phyloP scores from a whole-genome alignment of 2,888 invertebrate species.

The Xestia xanthographa region DNA sequence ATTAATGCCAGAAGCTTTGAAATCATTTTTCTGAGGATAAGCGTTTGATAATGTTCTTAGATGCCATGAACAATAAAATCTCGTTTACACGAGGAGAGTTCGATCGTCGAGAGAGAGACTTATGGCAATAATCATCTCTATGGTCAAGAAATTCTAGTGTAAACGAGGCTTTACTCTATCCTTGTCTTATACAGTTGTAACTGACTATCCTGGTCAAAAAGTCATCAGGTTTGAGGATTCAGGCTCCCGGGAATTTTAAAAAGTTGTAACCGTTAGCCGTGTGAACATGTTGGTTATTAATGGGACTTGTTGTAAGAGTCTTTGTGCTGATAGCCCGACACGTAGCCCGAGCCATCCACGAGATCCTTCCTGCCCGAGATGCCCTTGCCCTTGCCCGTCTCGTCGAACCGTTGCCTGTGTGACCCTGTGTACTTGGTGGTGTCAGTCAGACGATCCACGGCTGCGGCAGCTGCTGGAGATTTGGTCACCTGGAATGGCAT shows the following conservation, averaged over 20 bases:
- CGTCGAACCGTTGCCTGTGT: conserved; percentile 96
- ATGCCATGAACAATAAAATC: not conserved
- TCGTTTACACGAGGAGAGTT: not conserved
- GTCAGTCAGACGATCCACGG: conserved; percentile 95
- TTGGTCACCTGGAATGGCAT: conserved; percentile 81
- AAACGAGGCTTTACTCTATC: not conserved
- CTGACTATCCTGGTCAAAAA: conserved; percentile 19
- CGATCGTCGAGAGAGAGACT: not conserved
- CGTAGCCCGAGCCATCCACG: conserved; percentile 94
- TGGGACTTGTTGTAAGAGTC: conserved; percentile 93
- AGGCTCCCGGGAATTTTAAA: conserved; percentile 31
- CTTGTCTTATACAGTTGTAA: not conserved
- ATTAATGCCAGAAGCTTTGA: conserved; percentile 22
- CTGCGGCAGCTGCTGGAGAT: conserved; percentile 88
- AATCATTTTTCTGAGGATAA: conserved; percentile 8
- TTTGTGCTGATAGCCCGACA: conserved; percentile 96
- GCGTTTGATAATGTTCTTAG: conserved; percentile 1
- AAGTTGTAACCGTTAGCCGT: conserved; percentile 38
- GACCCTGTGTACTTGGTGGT: conserved; percentile 97
- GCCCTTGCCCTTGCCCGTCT: conserved; percentile 96
- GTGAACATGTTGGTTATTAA: conserved; percentile 66
- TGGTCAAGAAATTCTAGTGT: not conserved
- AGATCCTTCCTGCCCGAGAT: conserved; percentile 95
- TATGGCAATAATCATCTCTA: not conserved
- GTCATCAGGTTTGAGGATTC: conserved; percentile 41